phyloP scores from a whole-genome alignment of 1,140 invertebrate species.

The Drosophila burlai region DNA sequence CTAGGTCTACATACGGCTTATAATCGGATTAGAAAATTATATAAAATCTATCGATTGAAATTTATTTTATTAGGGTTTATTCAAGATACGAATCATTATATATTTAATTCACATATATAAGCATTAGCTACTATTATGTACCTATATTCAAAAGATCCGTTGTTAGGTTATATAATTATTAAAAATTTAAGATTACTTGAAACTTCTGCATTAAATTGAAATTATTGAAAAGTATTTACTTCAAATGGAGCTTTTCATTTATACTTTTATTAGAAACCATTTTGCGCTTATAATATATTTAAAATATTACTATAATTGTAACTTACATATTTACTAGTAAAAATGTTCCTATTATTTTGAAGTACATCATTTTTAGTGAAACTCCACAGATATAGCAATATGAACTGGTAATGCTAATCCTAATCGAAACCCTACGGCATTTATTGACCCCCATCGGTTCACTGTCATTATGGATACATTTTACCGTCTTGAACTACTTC shows the following conservation, averaged over 20 bases:
- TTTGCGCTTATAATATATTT: background rate
- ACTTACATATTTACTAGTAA: background rate
- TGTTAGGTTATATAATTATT: too few relatives aligned
- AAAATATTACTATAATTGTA: background rate
- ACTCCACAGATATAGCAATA: background rate
- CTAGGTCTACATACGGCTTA: conserved; percentile 5
- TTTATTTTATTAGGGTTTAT: background rate
- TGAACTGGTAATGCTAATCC: background rate
- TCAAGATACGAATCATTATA: background rate
- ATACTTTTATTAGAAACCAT: background rate
- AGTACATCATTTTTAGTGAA: background rate
- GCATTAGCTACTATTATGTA: background rate
- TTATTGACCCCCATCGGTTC: background rate
- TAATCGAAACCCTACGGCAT: background rate
- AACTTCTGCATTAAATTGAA: too few relatives aligned
- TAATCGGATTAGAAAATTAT: conserved; percentile 13
- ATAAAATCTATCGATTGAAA: background rate
- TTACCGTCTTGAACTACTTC: conserved; percentile 4
- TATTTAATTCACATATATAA: background rate
- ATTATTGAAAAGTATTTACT: background rate
- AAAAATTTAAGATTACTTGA: too few relatives aligned
- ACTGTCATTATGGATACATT: conserved; percentile 5
- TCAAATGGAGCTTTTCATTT: background rate
- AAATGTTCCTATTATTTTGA: background rate
- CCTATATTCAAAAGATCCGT: too few relatives aligned